These are phyloP conservation scores for Andrena chrysosceles DNA, from an alignment of 2,888 invertebrate species.

Conservation along the genomic window DNA sequence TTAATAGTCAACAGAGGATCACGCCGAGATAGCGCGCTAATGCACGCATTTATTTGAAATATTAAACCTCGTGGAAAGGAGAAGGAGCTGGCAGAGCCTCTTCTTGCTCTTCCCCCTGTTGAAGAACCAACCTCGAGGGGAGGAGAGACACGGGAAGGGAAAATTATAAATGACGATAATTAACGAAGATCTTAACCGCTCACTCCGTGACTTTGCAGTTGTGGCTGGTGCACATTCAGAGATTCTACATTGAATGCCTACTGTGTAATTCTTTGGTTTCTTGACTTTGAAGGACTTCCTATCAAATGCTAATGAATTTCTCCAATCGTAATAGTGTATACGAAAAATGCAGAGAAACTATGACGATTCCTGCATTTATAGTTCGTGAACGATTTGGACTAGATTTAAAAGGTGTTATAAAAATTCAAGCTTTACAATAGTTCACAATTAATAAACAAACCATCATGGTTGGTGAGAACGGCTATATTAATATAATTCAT, in stretches of 20 bases:
- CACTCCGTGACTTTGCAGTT: conserved; percentile 79
- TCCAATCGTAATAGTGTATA: background rate
- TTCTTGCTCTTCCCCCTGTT: conserved; percentile 59
- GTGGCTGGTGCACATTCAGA: conserved; percentile 57
- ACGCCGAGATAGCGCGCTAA: conserved; percentile 83
- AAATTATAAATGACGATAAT: conserved; percentile 83
- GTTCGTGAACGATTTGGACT: background rate
- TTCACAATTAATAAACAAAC: background rate
- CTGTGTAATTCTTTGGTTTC: conserved; percentile 41
- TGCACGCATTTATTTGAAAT: conserved; percentile 84
- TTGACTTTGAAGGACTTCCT: background rate
- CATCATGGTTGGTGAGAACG: background rate
- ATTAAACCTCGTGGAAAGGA: conserved; percentile 79
- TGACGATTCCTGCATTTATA: background rate
- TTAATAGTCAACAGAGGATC: conserved; percentile 83
- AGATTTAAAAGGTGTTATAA: conserved; percentile 1
- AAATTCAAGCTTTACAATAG: background rate
- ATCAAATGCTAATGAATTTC: background rate
- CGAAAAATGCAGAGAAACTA: background rate
- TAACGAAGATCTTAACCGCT: conserved; percentile 81
- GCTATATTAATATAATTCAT: conserved; percentile 35
- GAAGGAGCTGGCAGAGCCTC: conserved; percentile 61
- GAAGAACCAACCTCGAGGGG: conserved; percentile 42
- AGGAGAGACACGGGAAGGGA: conserved; percentile 68
- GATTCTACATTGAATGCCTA: conserved; percentile 42